Conservation (phyloP, 2,113 vertebrate genomes). For the Silurus meridionalis region DNA sequence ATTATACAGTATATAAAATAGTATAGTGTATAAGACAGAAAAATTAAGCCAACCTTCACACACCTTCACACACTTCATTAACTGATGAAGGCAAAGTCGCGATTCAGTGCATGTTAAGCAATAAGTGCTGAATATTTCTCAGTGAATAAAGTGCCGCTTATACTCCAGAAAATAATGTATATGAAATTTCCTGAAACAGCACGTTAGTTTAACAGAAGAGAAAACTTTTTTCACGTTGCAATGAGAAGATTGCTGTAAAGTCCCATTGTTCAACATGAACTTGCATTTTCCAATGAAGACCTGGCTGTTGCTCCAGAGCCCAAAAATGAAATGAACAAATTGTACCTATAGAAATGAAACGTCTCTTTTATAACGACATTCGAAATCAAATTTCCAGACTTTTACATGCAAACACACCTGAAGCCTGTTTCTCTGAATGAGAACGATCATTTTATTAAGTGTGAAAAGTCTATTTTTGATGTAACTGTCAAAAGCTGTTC, state of each 20-base stretch:
- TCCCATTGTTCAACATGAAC: conserved; percentile 34
- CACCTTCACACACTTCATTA: background rate
- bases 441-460: background rate
- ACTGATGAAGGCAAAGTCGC: background rate
- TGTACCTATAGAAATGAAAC: conserved; percentile 54
- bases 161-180: no score
- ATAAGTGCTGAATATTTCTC: background rate
- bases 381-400: background rate
- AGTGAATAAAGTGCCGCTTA: background rate
- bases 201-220: background rate
- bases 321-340: conserved; percentile 54
- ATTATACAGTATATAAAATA: no score
- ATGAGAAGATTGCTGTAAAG: conserved; percentile 38
- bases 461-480: background rate
- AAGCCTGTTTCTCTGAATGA: background rate
- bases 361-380: background rate
- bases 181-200: background rate
- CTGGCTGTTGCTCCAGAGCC: conserved; percentile 42
- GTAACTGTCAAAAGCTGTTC: background rate
- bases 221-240: conserved; percentile 52
- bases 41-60: background rate
- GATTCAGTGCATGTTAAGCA: background rate
- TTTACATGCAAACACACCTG: background rate
- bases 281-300: conserved; percentile 60
- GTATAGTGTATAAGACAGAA: background rate